Evolutionary conservation across 2,113 vertebrate genomes (phyloP).

Genomic region (Trogon surrucura): DNA sequence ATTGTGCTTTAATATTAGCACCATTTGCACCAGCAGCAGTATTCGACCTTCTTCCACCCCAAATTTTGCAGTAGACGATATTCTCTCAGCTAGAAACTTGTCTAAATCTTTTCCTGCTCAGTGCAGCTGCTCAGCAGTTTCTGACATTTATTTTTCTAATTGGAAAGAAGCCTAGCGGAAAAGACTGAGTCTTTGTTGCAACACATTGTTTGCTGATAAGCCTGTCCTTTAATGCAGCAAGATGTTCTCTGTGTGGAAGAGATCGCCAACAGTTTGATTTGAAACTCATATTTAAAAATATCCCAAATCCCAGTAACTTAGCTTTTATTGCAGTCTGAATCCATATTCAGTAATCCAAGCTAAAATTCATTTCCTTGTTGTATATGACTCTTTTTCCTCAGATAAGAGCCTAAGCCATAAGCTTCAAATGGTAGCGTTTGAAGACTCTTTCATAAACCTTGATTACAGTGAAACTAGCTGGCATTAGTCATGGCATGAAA

Average conservation of each 20-base stretch:
- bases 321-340: slow-evolving; percentile 6
- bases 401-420: not conserved
- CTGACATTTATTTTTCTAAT: slow-evolving; percentile 19
- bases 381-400: not conserved
- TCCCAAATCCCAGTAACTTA: not conserved
- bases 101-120: not conserved
- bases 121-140: not conserved
- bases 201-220: not conserved
- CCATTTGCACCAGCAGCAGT: not conserved
- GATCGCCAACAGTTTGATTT: slow-evolving; percentile 8
- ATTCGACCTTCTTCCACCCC: not conserved
- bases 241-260: not conserved
- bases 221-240: not conserved
- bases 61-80: not conserved
- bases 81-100: not conserved
- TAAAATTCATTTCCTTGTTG: not conserved
- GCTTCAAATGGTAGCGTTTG: not conserved
- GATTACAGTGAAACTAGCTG: not conserved
- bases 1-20: not conserved
- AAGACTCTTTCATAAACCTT: not conserved
- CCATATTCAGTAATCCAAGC: slow-evolving; percentile 4
- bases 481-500: not conserved
- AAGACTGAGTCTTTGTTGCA: slow-evolving; percentile 14
- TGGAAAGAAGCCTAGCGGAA: not conserved
- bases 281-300: slow-evolving; percentile 36